A percentile compares a stretch with the other conserved stretches of the same genome.
Evolutionary conservation across 2,113 vertebrate genomes (phyloP).

Genomic region (Paramisgurnus dabryanus): DNA sequence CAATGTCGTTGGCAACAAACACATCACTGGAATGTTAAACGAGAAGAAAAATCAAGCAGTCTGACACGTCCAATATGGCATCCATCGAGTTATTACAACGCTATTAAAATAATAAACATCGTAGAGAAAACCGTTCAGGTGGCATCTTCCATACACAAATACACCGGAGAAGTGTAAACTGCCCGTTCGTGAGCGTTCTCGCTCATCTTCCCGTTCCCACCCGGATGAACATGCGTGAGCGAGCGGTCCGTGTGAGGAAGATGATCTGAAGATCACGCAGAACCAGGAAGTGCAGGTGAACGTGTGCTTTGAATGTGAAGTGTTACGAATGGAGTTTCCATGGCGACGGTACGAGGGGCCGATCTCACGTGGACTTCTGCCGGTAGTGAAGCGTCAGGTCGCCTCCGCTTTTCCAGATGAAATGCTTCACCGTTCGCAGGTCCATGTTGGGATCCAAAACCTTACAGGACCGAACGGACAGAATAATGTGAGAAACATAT

Average conservation of each 20-base stretch:
- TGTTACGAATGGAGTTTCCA: background rate
- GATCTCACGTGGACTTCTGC: conserved; percentile 82
- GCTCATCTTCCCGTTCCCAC: background rate
- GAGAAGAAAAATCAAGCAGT: conserved; percentile 55
- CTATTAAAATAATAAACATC: conserved; percentile 10
- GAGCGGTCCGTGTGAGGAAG: conserved; percentile 2
- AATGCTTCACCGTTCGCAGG: conserved; percentile 89
- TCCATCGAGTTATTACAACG: background rate
- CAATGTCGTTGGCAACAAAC: conserved; percentile 46
- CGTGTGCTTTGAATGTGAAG: conserved; percentile 25
- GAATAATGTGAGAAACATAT: background rate
- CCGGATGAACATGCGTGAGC: conserved; percentile 10
- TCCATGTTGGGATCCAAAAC: conserved; percentile 98
- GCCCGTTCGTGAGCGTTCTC: background rate
- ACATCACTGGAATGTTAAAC: conserved; percentile 75
- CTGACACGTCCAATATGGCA: conserved; percentile 36
- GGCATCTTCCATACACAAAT: conserved; percentile 59
- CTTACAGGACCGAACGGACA: conserved; percentile 59
- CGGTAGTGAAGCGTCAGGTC: conserved; percentile 97
- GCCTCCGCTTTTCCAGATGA: conserved; percentile 98
- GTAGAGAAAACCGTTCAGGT: conserved; percentile 17
- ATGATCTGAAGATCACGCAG: conserved; percentile 16
- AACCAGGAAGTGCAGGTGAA: conserved; percentile 12
- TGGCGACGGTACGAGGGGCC: background rate
- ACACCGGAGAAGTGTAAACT: conserved; percentile 19